Conservation (phyloP, 2,888 invertebrate genomes). For the Idaea aversata region DNA sequence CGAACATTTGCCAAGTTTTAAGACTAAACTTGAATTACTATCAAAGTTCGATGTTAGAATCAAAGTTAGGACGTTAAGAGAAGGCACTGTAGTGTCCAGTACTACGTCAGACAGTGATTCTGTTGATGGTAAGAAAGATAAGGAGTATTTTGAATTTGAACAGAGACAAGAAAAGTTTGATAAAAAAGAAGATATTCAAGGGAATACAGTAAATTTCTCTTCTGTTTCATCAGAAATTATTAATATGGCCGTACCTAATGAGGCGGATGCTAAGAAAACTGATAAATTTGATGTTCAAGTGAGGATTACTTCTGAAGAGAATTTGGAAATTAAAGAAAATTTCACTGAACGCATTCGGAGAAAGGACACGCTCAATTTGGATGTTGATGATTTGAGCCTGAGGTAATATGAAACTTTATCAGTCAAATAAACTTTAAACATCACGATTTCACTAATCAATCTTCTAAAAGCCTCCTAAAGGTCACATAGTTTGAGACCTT, state of each 20-base stretch:
- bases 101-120: slow-evolving; percentile 68
- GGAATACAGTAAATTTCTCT: slow-evolving; percentile 53
- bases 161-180: slow-evolving; percentile 55
- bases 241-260: slow-evolving; percentile 74
- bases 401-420: slow-evolving; percentile 46
- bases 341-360: slow-evolving; percentile 47
- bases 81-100: slow-evolving; percentile 57
- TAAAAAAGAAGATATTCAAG: slow-evolving; percentile 41
- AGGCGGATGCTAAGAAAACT: slow-evolving; percentile 63
- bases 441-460: background rate
- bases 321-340: slow-evolving; percentile 65
- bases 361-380: slow-evolving; percentile 72
- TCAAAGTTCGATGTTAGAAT: slow-evolving; percentile 79
- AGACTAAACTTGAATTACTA: slow-evolving; percentile 70
- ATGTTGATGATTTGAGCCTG: slow-evolving; percentile 78
- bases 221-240: slow-evolving; percentile 60
- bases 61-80: slow-evolving; percentile 72
- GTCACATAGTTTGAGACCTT: too few species aligned
- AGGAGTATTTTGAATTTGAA: slow-evolving; percentile 45
- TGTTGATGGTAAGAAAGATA: slow-evolving; percentile 43
- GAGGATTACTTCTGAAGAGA: slow-evolving; percentile 73
- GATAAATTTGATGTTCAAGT: slow-evolving; percentile 77
- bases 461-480: too few species aligned
- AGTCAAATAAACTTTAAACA: slow-evolving; percentile 1
- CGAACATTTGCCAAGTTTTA: slow-evolving; percentile 53